Evolutionary conservation across 1,140 invertebrate genomes (phyloP), one percentile per base, ranked within the genome.

Genomic region (Pinna nobilis): DNA sequence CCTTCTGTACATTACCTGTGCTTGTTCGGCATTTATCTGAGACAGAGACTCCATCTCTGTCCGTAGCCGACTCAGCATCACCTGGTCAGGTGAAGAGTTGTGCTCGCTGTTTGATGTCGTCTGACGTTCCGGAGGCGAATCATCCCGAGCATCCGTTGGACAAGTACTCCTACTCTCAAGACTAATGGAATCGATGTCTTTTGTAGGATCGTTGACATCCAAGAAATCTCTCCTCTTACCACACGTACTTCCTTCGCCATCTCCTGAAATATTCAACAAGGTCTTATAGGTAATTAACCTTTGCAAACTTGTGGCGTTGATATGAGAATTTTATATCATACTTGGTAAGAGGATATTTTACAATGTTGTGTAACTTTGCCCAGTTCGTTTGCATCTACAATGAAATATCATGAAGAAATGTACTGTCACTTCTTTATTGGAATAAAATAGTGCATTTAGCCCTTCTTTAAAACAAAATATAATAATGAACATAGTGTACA

Each of bases 31-130:
- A 59, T 75, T 75, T 20, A 75, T 51, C n/a, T 69, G 41, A 9
- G 73, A 75, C 18, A 75, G 35, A 15, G 73, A 75, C 49, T 75
- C 66, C 2, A 75, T 67, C n/a, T 75, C 73, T 28, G 67, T 67
- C 18, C 70, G 73, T 53, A 75, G 37, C 35, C 73, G 33, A 23
- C 28, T 51, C 25, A 75, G 33, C 6, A 75, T 30, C 25, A 50
- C 50, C n/a, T 63, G 41, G 11, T 75, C 73, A 9, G 47, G 35
- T 28, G 53, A 61, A n/a, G n/a, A n/a, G n/a, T n/a, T n/a, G n/a
- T n/a, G n/a, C n/a, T 25, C 41, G 35, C n/a, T 30, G 25, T 39
- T 41, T 57, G 59, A 41, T 44, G n/a, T n/a, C n/a, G n/a, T n/a
- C n/a, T n/a, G n/a, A n/a, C n/a, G n/a, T 20, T 44, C n/a, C 1